Evolutionary conservation across 2,113 vertebrate genomes (phyloP).

Genomic region (Labeo catla): DNA sequence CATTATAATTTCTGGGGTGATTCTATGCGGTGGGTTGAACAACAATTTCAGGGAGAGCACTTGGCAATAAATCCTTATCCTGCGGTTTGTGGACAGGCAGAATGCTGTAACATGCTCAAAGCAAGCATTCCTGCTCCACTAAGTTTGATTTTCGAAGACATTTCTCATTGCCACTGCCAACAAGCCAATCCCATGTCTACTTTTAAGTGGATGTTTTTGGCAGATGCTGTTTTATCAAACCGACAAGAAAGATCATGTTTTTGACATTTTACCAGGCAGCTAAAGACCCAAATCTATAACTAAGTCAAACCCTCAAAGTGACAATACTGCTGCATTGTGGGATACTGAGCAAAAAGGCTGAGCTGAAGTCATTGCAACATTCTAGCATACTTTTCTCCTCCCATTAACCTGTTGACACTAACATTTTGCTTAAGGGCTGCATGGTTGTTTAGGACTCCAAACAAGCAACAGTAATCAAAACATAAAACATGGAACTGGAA

Average conservation of each 20-base stretch:
- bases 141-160: slow-evolving; percentile 14
- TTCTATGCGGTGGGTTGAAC: slow-evolving; percentile 35
- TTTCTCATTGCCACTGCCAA: slow-evolving; percentile 19
- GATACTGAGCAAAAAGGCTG: neutral
- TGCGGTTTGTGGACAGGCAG: slow-evolving; percentile 29
- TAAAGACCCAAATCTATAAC: neutral
- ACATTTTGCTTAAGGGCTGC: slow-evolving; percentile 8
- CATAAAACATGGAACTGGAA: neutral
- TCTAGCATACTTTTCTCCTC: neutral
- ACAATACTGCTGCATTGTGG: neutral
- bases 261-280: slow-evolving; percentile 2
- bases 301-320: slow-evolving; percentile 6
- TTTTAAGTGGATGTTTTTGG: slow-evolving; percentile 27
- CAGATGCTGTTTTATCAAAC: slow-evolving; percentile 17
- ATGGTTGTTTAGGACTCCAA: slow-evolving; percentile 4
- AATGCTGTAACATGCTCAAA: slow-evolving; percentile 32
- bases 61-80: slow-evolving; percentile 35
- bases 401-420: neutral
- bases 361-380: neutral
- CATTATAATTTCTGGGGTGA: slow-evolving; percentile 28
- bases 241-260: neutral
- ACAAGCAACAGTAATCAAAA: neutral
- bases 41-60: slow-evolving; percentile 23
- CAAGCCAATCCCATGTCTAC: slow-evolving; percentile 28
- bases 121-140: slow-evolving; percentile 31